phyloP scores from a whole-genome alignment of 2,113 vertebrate genomes.

The Microtus ochrogaster region DNA sequence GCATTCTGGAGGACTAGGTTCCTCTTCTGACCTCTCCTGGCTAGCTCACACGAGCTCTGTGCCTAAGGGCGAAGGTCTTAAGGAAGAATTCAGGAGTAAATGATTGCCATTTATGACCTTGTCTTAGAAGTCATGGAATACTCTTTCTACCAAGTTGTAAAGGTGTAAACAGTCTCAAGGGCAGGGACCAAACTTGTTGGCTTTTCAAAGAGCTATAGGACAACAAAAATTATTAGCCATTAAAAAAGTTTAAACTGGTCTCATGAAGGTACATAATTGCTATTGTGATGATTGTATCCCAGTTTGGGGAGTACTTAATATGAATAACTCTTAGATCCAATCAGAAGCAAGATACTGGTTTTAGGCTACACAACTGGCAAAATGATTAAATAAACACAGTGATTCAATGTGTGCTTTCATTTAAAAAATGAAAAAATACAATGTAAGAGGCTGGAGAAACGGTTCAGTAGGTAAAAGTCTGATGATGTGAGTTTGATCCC shows the following conservation, averaged over 20 bases:
- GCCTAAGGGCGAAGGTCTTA: neutral
- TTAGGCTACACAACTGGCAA: neutral
- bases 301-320: neutral
- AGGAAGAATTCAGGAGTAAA: neutral
- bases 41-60: neutral
- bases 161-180: neutral
- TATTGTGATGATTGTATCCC: neutral
- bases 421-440: neutral
- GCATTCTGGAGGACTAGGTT: neutral
- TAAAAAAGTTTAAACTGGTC: neutral
- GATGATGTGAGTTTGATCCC: neutral
- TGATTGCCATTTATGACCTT: neutral
- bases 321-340: neutral
- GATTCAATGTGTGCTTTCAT: neutral
- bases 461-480: neutral
- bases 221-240: neutral
- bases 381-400: conserved; percentile 20
- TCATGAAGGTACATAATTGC: neutral
- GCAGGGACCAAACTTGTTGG: neutral
- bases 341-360: neutral
- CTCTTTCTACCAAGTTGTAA: neutral
- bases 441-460: neutral
- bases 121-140: neutral
- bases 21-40: neutral
- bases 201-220: neutral